Conservation (phyloP, 1,140 invertebrate genomes). For the Drosophila elegans region DNA sequence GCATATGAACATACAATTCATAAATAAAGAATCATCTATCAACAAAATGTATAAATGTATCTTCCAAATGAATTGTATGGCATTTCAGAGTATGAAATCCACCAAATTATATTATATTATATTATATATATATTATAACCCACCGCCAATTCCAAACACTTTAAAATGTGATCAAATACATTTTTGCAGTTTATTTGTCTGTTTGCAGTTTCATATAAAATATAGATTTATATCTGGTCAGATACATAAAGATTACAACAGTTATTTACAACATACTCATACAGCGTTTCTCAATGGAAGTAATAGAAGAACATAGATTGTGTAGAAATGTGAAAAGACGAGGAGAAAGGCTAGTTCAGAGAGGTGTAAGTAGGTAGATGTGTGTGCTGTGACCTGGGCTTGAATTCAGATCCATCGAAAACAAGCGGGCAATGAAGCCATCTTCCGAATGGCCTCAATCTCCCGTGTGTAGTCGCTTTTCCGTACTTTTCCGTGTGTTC, state of each 20-base stretch:
- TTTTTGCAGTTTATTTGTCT: slow-evolving; percentile 83
- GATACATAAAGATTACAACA: slow-evolving; percentile 73
- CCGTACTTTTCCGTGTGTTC: slow-evolving; percentile 24
- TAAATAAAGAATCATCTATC: no score
- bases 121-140: no score
- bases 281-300: slow-evolving; percentile 62
- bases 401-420: slow-evolving; percentile 4
- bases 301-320: slow-evolving; percentile 11
- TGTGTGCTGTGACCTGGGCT: slow-evolving; percentile 15
- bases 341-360: slow-evolving; percentile 11
- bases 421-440: slow-evolving; percentile 56
- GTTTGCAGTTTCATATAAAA: slow-evolving; percentile 79
- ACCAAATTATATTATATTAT: no score
- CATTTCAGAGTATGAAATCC: no score
- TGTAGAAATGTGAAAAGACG: background rate
- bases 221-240: slow-evolving; percentile 56
- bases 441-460: slow-evolving; percentile 37
- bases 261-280: slow-evolving; percentile 80
- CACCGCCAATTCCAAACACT: background rate
- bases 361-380: slow-evolving; percentile 7
- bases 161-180: slow-evolving; percentile 68
- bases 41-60: no score
- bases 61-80: no score
- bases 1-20: no score
- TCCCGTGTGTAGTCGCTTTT: slow-evolving; percentile 47